phyloP scores from a whole-genome alignment of 2,888 invertebrate genomes.

The Harpalus rufipes region DNA sequence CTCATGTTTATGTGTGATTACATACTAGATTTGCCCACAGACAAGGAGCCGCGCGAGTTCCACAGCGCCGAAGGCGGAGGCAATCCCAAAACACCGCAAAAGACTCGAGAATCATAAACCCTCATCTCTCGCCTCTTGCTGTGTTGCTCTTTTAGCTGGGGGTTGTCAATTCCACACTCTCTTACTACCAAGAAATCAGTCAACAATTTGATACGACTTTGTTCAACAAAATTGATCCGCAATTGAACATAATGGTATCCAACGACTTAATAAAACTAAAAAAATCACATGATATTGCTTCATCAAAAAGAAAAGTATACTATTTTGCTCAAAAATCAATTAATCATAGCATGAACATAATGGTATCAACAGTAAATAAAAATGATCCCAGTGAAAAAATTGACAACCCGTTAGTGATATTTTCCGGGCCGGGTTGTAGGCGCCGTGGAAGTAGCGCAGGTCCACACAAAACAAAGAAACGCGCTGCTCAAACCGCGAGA shows the following conservation, averaged over 20 bases:
- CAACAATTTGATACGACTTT: slow-evolving; percentile 31
- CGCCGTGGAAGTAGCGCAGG: slow-evolving; percentile 31
- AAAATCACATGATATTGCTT: background rate
- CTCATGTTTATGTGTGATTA: slow-evolving; percentile 52
- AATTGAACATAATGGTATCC: slow-evolving; percentile 45
- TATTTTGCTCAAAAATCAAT: slow-evolving; percentile 5
- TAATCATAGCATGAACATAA: slow-evolving; percentile 7
- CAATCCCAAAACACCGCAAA: slow-evolving; percentile 38
- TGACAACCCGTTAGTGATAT: slow-evolving; percentile 22
- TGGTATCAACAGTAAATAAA: slow-evolving; percentile 41
- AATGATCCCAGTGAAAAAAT: slow-evolving; percentile 13
- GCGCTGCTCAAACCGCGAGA: slow-evolving; percentile 51
- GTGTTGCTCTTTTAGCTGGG: slow-evolving; percentile 13
- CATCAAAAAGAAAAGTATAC: background rate
- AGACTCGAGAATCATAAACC: slow-evolving; percentile 18
- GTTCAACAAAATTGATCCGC: slow-evolving; percentile 16
- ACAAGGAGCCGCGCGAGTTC: slow-evolving; percentile 16
- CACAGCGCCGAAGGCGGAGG: slow-evolving; percentile 20
- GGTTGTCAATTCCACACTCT: slow-evolving; percentile 23
- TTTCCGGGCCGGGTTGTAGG: background rate
- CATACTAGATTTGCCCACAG: slow-evolving; percentile 55
- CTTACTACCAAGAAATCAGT: slow-evolving; percentile 34
- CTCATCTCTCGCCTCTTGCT: slow-evolving; percentile 25
- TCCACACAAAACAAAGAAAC: slow-evolving; percentile 53
- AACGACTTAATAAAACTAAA: background rate